Base-by-base conservation (phyloP, 2,113 vertebrate species). In the Marcusenius ussheri region DNA sequence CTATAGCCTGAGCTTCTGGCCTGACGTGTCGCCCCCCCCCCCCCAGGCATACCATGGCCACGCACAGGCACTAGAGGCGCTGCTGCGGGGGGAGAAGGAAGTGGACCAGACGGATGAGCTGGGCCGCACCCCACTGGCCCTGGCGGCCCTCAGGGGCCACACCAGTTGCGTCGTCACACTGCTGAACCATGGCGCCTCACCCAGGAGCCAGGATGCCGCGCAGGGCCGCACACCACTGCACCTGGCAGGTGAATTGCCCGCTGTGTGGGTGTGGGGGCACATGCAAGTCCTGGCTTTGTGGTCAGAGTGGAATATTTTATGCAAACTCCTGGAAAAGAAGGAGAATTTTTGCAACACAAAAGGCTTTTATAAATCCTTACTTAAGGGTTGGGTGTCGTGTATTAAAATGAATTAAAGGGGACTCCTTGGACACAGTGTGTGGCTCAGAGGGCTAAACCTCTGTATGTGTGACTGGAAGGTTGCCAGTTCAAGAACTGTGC, bases 1-100 rank as follows among this genome's bases (percentile, higher is more conserved):
- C 70, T 77, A 2, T 77, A 77, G 70, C 35, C 35, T 77, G 35
- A 77, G 70, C 27, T 39, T 9, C 35, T 77, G 70, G 70, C 13
- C 15, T 39, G 70, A 39, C 3, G 27, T 49, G 8, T 17, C 17
- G 42, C 80, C 35, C 83, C 1, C 47, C 35, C 0, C 88, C 10
- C n/a, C 50, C 47, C 92, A 99, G 98, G 98, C 98, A 1, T 99
- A 99, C 90, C 97, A 99, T 0, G 98, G 98, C 89, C 98, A 99
- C 80, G 96, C 97, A 3, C 97, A 98, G 93, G 98, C 98, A 17
- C 91, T 99, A 94, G 98, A 99, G 92, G 97, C 99, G 1, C 96
- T 99, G 84, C 95, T 99, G 80, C 97, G 97, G 13, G 97, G 97
- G 0, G 95, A 96, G 90, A 93, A 95, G 13, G 97, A 99, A 89